These are phyloP conservation scores for Meleagris gallopavo DNA, from an alignment of 2,113 vertebrate genomes.

Conservation along the genomic window DNA sequence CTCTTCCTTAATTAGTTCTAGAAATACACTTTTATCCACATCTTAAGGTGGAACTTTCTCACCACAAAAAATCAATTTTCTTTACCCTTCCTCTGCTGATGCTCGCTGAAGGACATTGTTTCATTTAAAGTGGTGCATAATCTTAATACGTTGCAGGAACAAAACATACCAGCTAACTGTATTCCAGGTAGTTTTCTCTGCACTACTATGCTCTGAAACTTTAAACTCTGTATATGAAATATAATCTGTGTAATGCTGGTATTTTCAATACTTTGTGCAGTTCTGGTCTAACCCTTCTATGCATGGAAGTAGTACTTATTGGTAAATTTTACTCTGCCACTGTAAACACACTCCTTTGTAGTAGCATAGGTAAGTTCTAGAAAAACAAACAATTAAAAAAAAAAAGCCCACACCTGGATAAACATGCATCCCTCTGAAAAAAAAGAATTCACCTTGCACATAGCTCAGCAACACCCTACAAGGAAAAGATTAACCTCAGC, in stretches of 20 bases:
- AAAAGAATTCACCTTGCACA: background rate
- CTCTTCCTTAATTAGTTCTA: background rate
- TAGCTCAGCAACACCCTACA: background rate
- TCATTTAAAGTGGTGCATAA: fast-evolving
- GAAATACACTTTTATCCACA: background rate
- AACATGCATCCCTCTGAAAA: fast-evolving
- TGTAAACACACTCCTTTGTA: background rate
- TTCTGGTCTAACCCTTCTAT: background rate
- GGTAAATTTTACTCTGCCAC: background rate
- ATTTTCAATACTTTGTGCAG: background rate
- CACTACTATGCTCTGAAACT: too few relatives aligned
- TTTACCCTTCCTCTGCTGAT: background rate
- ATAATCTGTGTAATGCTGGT: fast-evolving
- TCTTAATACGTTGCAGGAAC: background rate
- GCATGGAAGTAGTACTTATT: background rate
- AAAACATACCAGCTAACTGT: background rate
- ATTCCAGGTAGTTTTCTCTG: background rate
- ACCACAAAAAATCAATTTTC: background rate
- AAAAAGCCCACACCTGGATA: background rate
- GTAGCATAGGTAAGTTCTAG: fast-evolving
- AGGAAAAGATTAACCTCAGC: background rate
- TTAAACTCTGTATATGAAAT: fast-evolving
- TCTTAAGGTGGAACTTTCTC: background rate
- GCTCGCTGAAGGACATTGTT: background rate
- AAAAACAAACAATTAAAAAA: background rate